These are phyloP conservation scores for Propsilocerus akamusi DNA, from an alignment of 1,140 invertebrate species.

Conservation along the genomic window DNA sequence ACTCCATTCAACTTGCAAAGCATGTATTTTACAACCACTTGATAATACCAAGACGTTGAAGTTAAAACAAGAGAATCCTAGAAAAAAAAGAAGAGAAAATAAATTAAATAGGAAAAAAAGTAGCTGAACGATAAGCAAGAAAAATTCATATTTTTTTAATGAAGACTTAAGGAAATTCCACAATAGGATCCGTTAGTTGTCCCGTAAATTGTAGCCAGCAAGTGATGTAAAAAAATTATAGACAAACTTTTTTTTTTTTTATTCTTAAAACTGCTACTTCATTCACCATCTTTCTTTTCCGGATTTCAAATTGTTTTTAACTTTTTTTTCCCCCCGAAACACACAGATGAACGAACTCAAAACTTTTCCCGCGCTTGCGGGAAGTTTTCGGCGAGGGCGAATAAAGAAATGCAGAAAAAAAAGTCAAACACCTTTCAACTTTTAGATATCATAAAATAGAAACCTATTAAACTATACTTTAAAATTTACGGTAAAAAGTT, in stretches of 20 bases:
- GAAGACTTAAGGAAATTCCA: neutral
- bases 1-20: too few relatives aligned
- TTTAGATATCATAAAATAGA: neutral
- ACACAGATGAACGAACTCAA: neutral
- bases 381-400: neutral
- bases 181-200: constrained; percentile 1
- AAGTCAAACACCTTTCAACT: neutral
- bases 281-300: neutral
- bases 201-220: neutral
- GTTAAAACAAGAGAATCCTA: neutral
- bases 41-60: neutral
- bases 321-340: neutral
- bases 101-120: neutral
- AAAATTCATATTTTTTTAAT: neutral
- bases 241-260: neutral
- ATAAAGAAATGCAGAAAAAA: neutral
- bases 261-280: neutral
- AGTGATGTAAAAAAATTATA: neutral
- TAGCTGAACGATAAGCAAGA: neutral
- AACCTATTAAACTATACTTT: constrained; percentile 1
- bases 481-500: neutral
- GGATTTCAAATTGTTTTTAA: too few relatives aligned
- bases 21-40: neutral
- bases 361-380: neutral
- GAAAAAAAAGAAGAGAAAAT: neutral